These are phyloP conservation scores for Tyto alba DNA, from an alignment of 2,113 vertebrate species.

Conservation along the genomic window DNA sequence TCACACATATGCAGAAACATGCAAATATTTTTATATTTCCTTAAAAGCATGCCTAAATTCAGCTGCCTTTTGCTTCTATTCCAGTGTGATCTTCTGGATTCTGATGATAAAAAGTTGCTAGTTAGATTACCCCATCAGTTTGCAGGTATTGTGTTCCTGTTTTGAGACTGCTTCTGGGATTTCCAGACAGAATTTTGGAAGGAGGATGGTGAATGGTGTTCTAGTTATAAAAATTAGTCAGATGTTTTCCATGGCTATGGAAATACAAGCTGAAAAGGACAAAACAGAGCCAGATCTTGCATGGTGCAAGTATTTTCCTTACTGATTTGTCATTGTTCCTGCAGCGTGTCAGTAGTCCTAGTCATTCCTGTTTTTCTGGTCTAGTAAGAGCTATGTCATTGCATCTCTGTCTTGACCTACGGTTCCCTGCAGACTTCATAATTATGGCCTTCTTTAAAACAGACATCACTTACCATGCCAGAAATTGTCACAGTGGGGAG, in stretches of 20 bases:
- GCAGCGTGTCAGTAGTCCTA: background rate
- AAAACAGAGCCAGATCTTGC: background rate
- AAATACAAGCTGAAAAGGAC: background rate
- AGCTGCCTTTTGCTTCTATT: background rate
- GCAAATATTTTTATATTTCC: background rate
- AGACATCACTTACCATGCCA: slow-evolving; percentile 15
- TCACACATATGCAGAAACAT: background rate
- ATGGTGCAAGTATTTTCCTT: background rate
- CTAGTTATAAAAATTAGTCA: background rate
- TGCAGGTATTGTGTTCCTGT: background rate
- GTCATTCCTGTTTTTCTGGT: slow-evolving; percentile 48
- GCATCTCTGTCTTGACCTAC: slow-evolving; percentile 6
- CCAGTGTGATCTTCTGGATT: background rate
- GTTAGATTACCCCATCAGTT: background rate
- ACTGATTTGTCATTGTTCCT: background rate
- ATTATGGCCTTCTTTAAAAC: slow-evolving; percentile 38
- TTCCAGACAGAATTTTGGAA: background rate
- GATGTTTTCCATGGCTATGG: background rate
- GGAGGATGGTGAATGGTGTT: background rate
- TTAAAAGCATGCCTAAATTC: background rate
- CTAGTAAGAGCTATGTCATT: slow-evolving; percentile 13
- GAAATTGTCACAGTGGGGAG: slow-evolving; percentile 13
- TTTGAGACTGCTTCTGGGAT: background rate
- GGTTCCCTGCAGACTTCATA: slow-evolving; percentile 31
- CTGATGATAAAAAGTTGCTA: background rate